Base-by-base conservation (phyloP, 2,797 vertebrate genomes). In the Melanotaenia pygmaea region DNA sequence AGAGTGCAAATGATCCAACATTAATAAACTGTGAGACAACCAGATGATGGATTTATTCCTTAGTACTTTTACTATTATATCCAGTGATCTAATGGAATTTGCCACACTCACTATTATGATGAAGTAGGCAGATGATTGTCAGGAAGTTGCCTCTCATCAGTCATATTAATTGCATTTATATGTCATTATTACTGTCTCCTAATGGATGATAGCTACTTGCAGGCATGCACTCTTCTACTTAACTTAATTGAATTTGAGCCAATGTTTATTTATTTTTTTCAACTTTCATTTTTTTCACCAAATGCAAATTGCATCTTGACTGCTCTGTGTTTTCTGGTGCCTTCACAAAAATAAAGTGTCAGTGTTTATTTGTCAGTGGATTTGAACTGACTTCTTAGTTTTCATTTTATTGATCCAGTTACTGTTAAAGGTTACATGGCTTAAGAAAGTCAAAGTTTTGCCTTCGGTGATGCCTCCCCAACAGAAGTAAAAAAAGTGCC, bases 101-200 rank as follows among this genome's bases (percentile, higher is more conserved):
- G 87, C 80, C 76, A 85, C 86, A 77, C 85, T 74, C 81, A 81
- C 87, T 87, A 89, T 92, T 87, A 90, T 90, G 91, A 92, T 91
- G 85, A 88, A 92, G 89, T 84, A 86, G 86, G 83, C 73, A 73
- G 81, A 90, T 91, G 88, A 92, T 90, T 91, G 90, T 88, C 86
- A 84, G 84, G 80, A 88, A 87, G 88, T 87, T 90, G 85, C 85
- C 74, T 84, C 88, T 90, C 91, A 92, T 93, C 90, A 83, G 74
- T 92, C 89, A 91, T 89, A 90, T 92, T 92, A 94, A 91, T 92
- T 92, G 82, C 88, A 87, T 94, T 92, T 90, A 86, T 90, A 84
- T 88, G 89, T 88, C 92, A 87, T 93, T 92, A 93, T 92, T 87
- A 86, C 70, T 59, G 77, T 63, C 70, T 83, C 72, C 70, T 90